Base-by-base conservation (phyloP, 2,888 invertebrate species). In the Disparrhopalites patrizii region DNA sequence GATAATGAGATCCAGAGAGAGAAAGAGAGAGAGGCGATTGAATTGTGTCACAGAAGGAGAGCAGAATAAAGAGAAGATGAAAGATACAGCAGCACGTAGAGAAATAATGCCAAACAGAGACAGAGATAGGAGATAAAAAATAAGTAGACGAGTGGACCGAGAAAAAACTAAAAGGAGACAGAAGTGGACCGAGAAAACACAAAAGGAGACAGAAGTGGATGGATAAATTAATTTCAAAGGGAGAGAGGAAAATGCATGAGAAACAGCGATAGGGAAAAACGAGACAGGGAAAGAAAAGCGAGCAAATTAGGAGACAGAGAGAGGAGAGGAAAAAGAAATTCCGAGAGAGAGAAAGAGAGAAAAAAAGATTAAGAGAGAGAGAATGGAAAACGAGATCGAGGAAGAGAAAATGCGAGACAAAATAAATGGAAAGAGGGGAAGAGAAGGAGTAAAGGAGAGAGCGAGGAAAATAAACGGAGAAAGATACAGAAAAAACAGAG, bases 141-240 rank as follows among this genome's bases (percentile, higher is more conserved):
- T 10, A 25, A 33, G 13, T 20, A 28, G 43, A 20, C 43, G 4
- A 20, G 43, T n/a, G 18, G 54, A 54, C n/a, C n/a, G n/a, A n/a
- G n/a, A n/a, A n/a, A n/a, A n/a, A n/a, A n/a, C n/a, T n/a, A n/a
- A n/a, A n/a, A n/a, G n/a, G n/a, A n/a, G n/a, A n/a, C n/a, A n/a
- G n/a, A n/a, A n/a, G n/a, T n/a, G n/a, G n/a, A n/a, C n/a, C n/a
- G n/a, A n/a, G n/a, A n/a, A n/a, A n/a, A n/a, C n/a, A n/a, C n/a
- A n/a, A n/a, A n/a, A n/a, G 25, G 28, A 30, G 30, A 54, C 18
- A 27, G 18, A 30, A 54, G 27, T 54, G 54, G 27, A 30, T 54
- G 54, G 25, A 30, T 27, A 27, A 28, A 28, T 54, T n/a, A n/a
- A 54, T 54, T 54, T 25, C 54, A 54, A 54, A 25, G 20, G 27